Base-by-base conservation (phyloP, 1,140 invertebrate genomes). In the Andrena cerasifolii region DNA sequence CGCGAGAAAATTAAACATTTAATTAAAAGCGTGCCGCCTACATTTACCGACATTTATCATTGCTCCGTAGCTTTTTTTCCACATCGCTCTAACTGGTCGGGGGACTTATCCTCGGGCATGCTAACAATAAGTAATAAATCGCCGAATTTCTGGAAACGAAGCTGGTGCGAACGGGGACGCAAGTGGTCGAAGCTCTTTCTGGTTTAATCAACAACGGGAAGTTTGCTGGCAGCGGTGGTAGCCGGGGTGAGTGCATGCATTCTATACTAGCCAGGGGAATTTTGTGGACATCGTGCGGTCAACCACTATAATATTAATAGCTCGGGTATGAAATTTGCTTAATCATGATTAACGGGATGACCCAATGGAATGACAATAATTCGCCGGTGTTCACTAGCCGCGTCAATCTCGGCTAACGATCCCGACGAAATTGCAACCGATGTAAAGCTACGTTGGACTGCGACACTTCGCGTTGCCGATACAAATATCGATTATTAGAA, bases 201-300 rank as follows among this genome's bases (percentile, higher is more conserved):
- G 72, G 72, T 85, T 85, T 85, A 85, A 83, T 86, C 77, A 73
- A 85, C 72, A 83, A 83, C 71, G 61, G 73, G 71, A 85, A 86
- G 85, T 86, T 83, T 59, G 68, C 79, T 56, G 62, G 71, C 59
- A 54, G 53, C 49, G 56, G 78, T 47, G 68, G 80, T 79, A 83
- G 83, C 68, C 77, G 67, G 53, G 76, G 70, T 82, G 74, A 80
- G 81, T 79, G 58, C 43, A 84, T 87, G 82, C 81, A 87, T 87
- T 84, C 75, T 86, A 84, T 87, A 87, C 79, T 84, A 87, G 84
- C 67, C 73, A 71, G 58, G 85, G 85, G 85, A 87, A 85, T 87
- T 87, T 87, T 86, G 85, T 87, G 84, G 72, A 85, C 79, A 80
- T 81, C 71, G 66, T 49, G 70, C 73, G 82, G 73, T 81, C 79